Evolutionary conservation across 2,797 vertebrate genomes (phyloP).

Genomic region (Sebastes matsubarae): DNA sequence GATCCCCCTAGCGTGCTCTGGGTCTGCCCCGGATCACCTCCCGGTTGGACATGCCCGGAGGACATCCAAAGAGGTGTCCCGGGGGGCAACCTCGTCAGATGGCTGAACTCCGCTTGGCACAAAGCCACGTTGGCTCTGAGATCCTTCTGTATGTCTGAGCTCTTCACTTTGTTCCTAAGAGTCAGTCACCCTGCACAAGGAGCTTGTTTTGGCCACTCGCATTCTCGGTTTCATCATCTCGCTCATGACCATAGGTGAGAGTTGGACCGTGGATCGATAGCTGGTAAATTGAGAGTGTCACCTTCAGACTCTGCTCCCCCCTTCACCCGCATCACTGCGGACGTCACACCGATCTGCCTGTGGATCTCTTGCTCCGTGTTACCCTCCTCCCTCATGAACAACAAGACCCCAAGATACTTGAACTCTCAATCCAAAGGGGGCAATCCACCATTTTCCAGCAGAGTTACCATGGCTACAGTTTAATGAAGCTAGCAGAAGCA

Average conservation of each 20-base stretch:
- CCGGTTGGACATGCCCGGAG: neutral
- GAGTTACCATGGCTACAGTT: neutral
- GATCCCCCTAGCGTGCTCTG: conserved; percentile 8
- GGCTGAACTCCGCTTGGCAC: neutral
- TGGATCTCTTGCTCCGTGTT: neutral
- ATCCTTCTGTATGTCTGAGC: neutral
- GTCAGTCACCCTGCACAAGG: neutral
- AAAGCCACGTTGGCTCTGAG: neutral
- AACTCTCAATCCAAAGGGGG: neutral
- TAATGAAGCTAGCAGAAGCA: neutral
- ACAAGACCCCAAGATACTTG: neutral
- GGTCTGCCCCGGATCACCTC: neutral
- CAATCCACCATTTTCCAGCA: neutral
- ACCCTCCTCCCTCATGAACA: neutral
- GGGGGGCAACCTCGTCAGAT: conserved; percentile 3
- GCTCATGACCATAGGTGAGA: neutral
- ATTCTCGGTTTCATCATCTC: neutral
- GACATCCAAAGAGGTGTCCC: neutral
- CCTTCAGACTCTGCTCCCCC: neutral
- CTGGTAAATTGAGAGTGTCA: neutral
- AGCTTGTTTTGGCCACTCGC: neutral
- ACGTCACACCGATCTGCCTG: neutral
- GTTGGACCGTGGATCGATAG: conserved; percentile 1
- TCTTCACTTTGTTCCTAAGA: neutral
- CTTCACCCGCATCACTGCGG: neutral